A percentile compares a stretch with the other conserved stretches of the same genome.
Conservation (phyloP, 2,888 invertebrate species). For the Tromatobia lineatoria region DNA sequence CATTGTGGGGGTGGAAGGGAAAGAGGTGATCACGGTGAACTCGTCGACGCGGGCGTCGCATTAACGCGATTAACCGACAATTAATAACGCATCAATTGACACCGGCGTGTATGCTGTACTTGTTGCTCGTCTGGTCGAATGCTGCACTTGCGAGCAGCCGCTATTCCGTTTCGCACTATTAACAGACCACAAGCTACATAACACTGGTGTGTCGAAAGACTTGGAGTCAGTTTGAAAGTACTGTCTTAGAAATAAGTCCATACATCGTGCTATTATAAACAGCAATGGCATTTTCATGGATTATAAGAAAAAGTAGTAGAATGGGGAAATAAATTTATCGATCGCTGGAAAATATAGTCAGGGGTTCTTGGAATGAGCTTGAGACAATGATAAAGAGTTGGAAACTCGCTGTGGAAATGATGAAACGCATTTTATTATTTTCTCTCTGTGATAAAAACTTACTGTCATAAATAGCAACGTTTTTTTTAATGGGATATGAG, state of each 20-base stretch:
- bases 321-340: slow-evolving; percentile 1
- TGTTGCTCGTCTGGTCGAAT: slow-evolving; percentile 78
- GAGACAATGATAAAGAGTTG: too few species aligned
- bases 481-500: too few species aligned
- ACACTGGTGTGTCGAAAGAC: background rate
- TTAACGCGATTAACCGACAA: slow-evolving; percentile 85
- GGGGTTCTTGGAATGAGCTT: background rate
- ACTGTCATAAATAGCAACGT: too few species aligned
- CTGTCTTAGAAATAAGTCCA: background rate
- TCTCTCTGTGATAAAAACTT: too few species aligned
- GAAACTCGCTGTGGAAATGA: too few species aligned
- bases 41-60: slow-evolving; percentile 76
- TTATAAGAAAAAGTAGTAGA: background rate
- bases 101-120: slow-evolving; percentile 84
- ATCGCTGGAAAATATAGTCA: slow-evolving; percentile 1
- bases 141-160: background rate
- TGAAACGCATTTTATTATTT: too few species aligned
- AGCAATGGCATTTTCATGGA: background rate
- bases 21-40: slow-evolving; percentile 56
- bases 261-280: background rate
- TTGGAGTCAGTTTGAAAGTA: background rate
- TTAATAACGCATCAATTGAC: slow-evolving; percentile 85
- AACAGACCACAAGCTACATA: background rate
- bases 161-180: background rate
- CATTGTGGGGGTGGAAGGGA: slow-evolving; percentile 10